A percentile compares a stretch with the other conserved stretches of the same genome.
Evolutionary conservation across 2,113 vertebrate genomes (phyloP).

Genomic region (Labeo rohita): DNA sequence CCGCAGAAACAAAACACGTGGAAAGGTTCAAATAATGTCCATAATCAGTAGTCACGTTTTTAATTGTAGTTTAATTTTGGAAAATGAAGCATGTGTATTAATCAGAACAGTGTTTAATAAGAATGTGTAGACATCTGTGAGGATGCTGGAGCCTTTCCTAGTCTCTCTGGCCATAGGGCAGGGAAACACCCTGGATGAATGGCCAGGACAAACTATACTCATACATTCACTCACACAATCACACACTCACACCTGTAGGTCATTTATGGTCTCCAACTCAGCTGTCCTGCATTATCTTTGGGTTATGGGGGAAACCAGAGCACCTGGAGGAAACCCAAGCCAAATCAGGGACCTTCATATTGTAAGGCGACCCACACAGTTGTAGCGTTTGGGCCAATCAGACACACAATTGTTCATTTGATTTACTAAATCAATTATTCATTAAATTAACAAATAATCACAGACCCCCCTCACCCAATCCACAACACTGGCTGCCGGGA

Average conservation of each 20-base stretch:
- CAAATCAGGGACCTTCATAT: too few relatives aligned
- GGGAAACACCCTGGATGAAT: background rate
- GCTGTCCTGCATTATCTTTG: too few relatives aligned
- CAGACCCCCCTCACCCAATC: too few relatives aligned
- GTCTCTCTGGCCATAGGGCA: background rate
- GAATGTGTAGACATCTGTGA: background rate
- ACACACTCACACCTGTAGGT: background rate
- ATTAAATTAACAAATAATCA: too few relatives aligned
- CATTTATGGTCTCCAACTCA: background rate
- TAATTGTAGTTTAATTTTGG: background rate
- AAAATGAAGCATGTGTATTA: background rate
- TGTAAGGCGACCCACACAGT: too few relatives aligned
- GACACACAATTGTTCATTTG: too few relatives aligned
- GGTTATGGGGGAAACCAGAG: too few relatives aligned
- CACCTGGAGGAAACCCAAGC: too few relatives aligned
- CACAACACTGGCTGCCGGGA: too few relatives aligned
- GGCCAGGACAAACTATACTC: background rate
- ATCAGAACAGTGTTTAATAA: background rate
- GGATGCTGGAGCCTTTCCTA: background rate
- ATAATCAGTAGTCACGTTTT: background rate
- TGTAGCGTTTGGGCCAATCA: too few relatives aligned
- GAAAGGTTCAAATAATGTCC: background rate
- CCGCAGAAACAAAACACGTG: slow-evolving; percentile 13
- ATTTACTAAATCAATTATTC: too few relatives aligned
- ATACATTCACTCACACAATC: too few relatives aligned